Conservation (phyloP, 2,797 vertebrate species). For the Cyclopterus lumpus region DNA sequence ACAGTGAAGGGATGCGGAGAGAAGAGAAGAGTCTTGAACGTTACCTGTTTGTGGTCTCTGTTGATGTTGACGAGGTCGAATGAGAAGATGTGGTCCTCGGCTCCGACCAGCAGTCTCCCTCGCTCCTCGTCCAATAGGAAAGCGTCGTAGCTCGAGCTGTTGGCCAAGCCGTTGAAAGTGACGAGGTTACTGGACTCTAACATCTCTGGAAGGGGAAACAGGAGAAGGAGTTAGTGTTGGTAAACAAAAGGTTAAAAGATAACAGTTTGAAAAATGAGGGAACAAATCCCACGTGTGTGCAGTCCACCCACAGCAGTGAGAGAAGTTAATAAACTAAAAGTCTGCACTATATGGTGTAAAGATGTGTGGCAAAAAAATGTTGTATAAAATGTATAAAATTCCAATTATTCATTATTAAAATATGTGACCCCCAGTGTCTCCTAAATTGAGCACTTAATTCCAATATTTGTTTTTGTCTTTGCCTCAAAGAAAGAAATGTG, state of each 20-base stretch:
- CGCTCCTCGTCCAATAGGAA: slow-evolving; percentile 97
- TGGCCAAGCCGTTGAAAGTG: slow-evolving; percentile 91
- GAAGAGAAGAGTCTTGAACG: slow-evolving; percentile 6
- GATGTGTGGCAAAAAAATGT: background rate
- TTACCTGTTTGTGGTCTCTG: slow-evolving; percentile 95
- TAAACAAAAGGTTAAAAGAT: background rate
- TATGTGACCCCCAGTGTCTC: background rate
- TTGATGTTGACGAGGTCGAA: slow-evolving; percentile 96
- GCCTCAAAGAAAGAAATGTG: background rate
- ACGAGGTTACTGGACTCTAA: slow-evolving; percentile 94
- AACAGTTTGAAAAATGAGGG: background rate
- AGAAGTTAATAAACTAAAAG: background rate
- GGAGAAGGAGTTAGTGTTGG: background rate
- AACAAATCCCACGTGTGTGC: background rate
- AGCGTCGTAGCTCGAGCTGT: slow-evolving; percentile 95
- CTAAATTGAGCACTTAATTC: background rate
- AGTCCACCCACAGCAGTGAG: background rate
- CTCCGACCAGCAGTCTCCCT: slow-evolving; percentile 92
- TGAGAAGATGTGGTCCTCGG: slow-evolving; percentile 97
- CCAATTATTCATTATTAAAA: slow-evolving; percentile 11
- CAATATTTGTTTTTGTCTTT: slow-evolving; percentile 1
- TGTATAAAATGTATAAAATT: background rate
- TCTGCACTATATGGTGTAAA: background rate
- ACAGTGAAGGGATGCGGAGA: background rate
- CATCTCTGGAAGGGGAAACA: slow-evolving; percentile 89